Conservation (phyloP, 2,888 invertebrate species). For the Invenusta paracnida region DNA sequence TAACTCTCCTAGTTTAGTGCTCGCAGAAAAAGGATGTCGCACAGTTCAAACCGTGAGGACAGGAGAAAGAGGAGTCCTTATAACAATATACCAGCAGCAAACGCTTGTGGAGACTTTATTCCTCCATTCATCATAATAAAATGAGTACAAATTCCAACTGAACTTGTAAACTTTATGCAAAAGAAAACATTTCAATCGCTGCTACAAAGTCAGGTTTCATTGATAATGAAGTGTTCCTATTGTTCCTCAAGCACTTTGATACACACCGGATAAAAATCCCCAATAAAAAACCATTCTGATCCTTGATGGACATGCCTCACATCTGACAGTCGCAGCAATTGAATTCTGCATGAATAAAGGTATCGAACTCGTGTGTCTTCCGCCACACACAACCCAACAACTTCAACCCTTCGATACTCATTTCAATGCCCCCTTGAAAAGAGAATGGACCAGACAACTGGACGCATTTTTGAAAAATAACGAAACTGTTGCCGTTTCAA, state of each 20-base stretch:
- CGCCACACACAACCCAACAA: not conserved
- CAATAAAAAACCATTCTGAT: not conserved
- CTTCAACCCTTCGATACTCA: slow-evolving; percentile 12
- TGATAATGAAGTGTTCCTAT: not conserved
- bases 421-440: not conserved
- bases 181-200: not conserved
- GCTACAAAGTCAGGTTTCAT: slow-evolving; percentile 18
- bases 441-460: not conserved
- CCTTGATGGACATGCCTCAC: not conserved
- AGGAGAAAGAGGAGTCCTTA: not conserved
- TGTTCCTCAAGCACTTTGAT: not conserved
- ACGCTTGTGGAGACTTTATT: not conserved
- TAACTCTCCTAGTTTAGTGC: not conserved
- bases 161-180: not conserved
- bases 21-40: not conserved
- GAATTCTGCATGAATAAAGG: not conserved
- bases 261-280: not conserved
- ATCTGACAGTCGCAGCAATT: not conserved
- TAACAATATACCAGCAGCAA: not conserved
- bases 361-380: slow-evolving; percentile 18
- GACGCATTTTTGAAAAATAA: not conserved
- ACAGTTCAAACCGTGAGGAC: not conserved
- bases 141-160: not conserved
- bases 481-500: not conserved
- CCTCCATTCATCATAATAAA: not conserved